Evolutionary conservation across 2,888 invertebrate genomes (phyloP), one percentile per base, ranked within the genome.

Genomic region (Cyrtodaria siliqua): DNA sequence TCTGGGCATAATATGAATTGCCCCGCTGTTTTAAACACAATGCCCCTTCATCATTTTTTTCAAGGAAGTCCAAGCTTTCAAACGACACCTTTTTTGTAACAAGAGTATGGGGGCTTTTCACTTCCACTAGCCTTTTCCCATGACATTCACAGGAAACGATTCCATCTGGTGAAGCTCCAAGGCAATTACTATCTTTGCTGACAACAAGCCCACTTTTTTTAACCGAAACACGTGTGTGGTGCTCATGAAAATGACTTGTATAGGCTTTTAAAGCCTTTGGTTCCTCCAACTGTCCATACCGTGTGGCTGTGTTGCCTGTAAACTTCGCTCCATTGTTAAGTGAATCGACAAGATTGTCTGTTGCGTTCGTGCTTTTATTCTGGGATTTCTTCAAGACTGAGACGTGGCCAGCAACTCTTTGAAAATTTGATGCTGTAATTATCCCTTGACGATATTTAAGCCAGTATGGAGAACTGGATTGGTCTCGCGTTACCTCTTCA

Each of bases 101-200:
- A 20, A 40, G 20, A n/a, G 38, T 60, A 38, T 61, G 61, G 26
- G 69, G 61, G 23, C 69, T 53, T 29, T 68, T 68, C 4, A 68
- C 40, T 33, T 50, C 59, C 26, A 59, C 16, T 6, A 68, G 49
- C 18, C 68, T 29, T 33, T 59, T 23, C 38, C 57, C 49, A 60
- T 68, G 68, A 33, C 68, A 68, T 14, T 23, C 27, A 68, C 68
- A 68, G 2, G 6, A 6, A 14, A 69, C 23, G 18, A 61, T 61
- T 69, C 69, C 8, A 38, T 69, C 61, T 29, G 61, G 61, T 18
- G 52, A 60, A 27, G 55, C 60, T 8, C 61, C 69, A n/a, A 68
- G 24, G 26, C 16, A 68, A 29, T 16, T 18, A n/a, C 27, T 20
- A 20, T 53, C 24, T 14, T 20, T 20, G 1, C n/a, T 23, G 6